Evolutionary conservation across 2,888 invertebrate genomes (phyloP), one percentile per base, ranked within the genome.

Genomic region (Athripsodes cinereus): DNA sequence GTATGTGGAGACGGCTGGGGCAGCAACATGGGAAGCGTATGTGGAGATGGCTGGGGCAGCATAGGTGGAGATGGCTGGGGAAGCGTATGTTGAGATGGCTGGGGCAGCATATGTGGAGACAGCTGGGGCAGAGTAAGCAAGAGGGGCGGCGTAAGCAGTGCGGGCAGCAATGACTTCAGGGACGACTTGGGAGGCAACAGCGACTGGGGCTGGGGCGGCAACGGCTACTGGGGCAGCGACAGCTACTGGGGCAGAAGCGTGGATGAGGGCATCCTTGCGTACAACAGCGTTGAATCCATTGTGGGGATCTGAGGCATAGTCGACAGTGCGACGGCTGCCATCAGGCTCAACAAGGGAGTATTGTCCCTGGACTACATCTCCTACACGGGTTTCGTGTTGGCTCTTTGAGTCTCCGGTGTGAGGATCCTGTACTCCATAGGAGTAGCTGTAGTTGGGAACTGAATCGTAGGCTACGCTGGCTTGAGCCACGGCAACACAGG

Each of bases 381-480:
- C 80, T 50, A 69, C 68, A 63, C 80, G 76, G 57, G 73, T 72
- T 70, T 81, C 81, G 22, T 71, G 70, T 67, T 81, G 81, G 69
- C 74, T 78, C 70, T 81, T 81, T 71, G 67, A 75, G 72, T 81
- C 81, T 16, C 81, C 81, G 62, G 81, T 81, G 69, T 72, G 70
- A 65, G 76, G 74, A 67, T 81, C 81, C 40, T 80, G 76, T 22
- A 81, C 78, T 59, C 77, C 74, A 68, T 81, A 81, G 0, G 76
- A 68, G 71, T 77, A 81, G 69, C 76, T 57, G 66, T 66, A 56
- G 67, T 69, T 52, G 26, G 60, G 52, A 66, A 70, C 70, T 62
- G 70, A 71, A 62, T 71, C 70, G 44, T 63, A 64, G 34, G 62
- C 64, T 66, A 71, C 74, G 59, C 73, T 71, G 65, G 72, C 68